Evolutionary conservation across 2,888 invertebrate species (phyloP), one percentile per base, ranked within the genome.

Genomic region (Metacarcinus magister): DNA sequence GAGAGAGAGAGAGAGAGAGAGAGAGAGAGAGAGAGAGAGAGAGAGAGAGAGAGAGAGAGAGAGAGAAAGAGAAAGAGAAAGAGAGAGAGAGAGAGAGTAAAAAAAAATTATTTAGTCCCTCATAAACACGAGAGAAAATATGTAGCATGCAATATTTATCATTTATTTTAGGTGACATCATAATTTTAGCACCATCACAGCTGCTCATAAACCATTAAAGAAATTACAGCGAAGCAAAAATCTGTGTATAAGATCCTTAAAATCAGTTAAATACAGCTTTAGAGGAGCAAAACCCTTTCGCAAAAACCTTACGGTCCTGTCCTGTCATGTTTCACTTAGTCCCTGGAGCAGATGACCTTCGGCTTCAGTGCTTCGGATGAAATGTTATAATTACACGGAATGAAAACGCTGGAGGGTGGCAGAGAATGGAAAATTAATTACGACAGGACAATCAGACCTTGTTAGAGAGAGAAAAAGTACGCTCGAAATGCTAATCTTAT

Each of bases 371-470:
- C 67, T n/a, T n/a, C 7, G n/a, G 67, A 54, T 67, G n/a, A 67
- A 67, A 67, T 67, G 67, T 67, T 67, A n/a, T 67, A n/a, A 67
- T 67, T 67, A 67, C 23, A n/a, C n/a, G n/a, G 67, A 19, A 67
- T 67, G 67, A n/a, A 67, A 67, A 67, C 19, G 23, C 67, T 67
- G 23, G 67, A 23, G 23, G n/a, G 23, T 67, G 67, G n/a, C 67
- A 67, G 16, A 67, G n/a, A 67, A n/a, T 23, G n/a, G 67, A n/a
- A 67, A 67, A 67, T 67, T 67, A 67, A 67, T 67, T 67, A n/a
- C 67, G 67, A 67, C 67, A 67, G 67, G n/a, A 5, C 67, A 67
- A n/a, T 67, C 67, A 67, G 67, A 67, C 67, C 67, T 67, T n/a
- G 67, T 67, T 67, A 67, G 16, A 54, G 16, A 54, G 16, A 54